Evolutionary conservation across 2,888 invertebrate genomes (phyloP), one percentile per base, ranked within the genome.

Genomic region (Cylloceria caligata): DNA sequence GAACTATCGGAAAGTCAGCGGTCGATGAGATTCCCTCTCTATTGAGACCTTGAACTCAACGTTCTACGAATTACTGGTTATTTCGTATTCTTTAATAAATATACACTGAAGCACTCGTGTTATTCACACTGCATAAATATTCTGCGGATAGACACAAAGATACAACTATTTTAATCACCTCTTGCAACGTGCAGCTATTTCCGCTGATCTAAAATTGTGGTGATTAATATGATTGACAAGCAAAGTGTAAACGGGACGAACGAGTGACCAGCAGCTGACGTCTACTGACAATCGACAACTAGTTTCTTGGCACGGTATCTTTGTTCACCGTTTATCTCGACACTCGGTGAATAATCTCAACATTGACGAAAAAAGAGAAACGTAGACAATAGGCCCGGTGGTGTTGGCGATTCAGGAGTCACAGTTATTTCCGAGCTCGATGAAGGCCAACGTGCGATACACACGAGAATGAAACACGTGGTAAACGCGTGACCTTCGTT

Each of bases 361-460:
- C 72, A 52, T 24, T 24, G 72, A 72, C 67, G 57, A 72, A 60
- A 62, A 57, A 47, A 57, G 57, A 55, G 57, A 71, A 57, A 55
- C n/a, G 36, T 3, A 13, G 27, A 47, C 30, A 36, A 36, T 49
- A 36, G 13, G 21, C 21, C 11, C 36, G 49, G 5, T 2, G 36
- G 5, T 19, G 19, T 9, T 34, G 16, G 45, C 16, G n/a, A 68
- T 21, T 49, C 19, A 11, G 19, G 30, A 55, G 42, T n/a, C 27
- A 16, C 34, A 16, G 60, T 73, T 62, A 49, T 73, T 60, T 60
- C 45, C 45, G 45, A 45, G n/a, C 16, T 45, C 16, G n/a, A 16
- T 45, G 16, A n/a, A 45, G 45, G 6, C 45, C 16, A 45, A 45
- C 16, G 11, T n/a, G 27, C 5, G 13, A 3, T 27, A 27, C n/a